Percentiles rank a stretch among this genome's conserved stretches.
Conservation (phyloP, 2,113 vertebrate species). For the Danio rerio region DNA sequence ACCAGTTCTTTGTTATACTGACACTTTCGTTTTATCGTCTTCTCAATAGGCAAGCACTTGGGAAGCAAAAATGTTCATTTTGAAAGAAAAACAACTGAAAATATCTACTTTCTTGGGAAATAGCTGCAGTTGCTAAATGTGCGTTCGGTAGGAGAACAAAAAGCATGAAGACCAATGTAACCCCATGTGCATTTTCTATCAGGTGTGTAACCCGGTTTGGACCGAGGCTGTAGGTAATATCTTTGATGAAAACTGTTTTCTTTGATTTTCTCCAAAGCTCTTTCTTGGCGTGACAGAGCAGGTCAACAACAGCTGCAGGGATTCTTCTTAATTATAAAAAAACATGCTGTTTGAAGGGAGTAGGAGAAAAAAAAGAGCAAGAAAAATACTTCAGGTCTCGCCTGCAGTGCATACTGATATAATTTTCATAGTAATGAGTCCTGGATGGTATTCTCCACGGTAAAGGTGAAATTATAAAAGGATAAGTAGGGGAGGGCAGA, state of each 20-base stretch:
- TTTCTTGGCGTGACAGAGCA: conserved; percentile 47
- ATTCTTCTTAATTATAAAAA: conserved; percentile 64
- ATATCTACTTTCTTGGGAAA: no score
- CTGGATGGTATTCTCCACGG: conserved; percentile 42
- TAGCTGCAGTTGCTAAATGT: no score
- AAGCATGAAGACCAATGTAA: not conserved
- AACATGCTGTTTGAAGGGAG: conserved; percentile 57
- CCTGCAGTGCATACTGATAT: conserved; percentile 51
- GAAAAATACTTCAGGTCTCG: conserved; percentile 40
- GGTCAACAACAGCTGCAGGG: conserved; percentile 63
- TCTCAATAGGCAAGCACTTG: no score
- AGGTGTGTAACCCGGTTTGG: conserved; percentile 28
- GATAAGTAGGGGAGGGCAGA: conserved; percentile 34
- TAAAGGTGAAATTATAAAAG: conserved; percentile 48
- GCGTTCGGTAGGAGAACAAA: no score
- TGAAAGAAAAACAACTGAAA: no score
- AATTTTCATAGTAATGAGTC: conserved; percentile 53
- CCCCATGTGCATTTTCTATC: not conserved
- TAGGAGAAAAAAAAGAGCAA: conserved; percentile 15
- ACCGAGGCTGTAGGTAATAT: conserved; percentile 24
- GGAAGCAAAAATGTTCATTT: no score
- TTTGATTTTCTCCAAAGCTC: conserved; percentile 63
- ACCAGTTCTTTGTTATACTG: no score
- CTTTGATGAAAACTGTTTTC: conserved; percentile 52
- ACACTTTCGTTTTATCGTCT: no score